phyloP scores from a whole-genome alignment of 2,113 vertebrate species.

The Elanoides forficatus region DNA sequence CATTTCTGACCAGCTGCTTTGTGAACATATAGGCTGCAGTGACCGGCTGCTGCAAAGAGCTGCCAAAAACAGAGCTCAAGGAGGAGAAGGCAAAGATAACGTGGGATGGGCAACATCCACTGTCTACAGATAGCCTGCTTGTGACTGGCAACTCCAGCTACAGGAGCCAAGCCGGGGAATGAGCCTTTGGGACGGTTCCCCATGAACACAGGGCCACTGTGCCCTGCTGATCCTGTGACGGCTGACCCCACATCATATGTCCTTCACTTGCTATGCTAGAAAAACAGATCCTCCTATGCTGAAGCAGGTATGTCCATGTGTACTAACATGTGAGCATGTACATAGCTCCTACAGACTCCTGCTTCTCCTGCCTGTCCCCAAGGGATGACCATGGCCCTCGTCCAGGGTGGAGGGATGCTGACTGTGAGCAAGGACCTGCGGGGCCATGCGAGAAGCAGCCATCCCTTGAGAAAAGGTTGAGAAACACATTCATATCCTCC shows the following conservation, averaged over 20 bases:
- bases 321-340: rapidly evolving
- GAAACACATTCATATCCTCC: not conserved
- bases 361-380: not conserved
- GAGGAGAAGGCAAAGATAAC: not conserved
- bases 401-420: not conserved
- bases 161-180: not conserved
- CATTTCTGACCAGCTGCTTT: not conserved
- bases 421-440: not conserved
- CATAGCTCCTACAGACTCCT: not conserved
- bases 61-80: not conserved
- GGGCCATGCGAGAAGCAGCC: not conserved
- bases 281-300: not conserved
- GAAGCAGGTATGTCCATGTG: rapidly evolving
- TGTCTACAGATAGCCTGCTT: not conserved
- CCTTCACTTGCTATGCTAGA: not conserved
- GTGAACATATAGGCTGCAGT: not conserved
- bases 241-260: not conserved
- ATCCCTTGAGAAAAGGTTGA: not conserved
- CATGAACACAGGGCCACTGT: rapidly evolving
- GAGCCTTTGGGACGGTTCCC: not conserved
- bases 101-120: not conserved
- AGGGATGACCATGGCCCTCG: not conserved
- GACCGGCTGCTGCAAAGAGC: not conserved
- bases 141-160: rapidly evolving
- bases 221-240: rapidly evolving